Conservation (phyloP, 30 jellyfish, hydroid and myxozoan species). For the Calvadosia cruxmelitensis region DNA sequence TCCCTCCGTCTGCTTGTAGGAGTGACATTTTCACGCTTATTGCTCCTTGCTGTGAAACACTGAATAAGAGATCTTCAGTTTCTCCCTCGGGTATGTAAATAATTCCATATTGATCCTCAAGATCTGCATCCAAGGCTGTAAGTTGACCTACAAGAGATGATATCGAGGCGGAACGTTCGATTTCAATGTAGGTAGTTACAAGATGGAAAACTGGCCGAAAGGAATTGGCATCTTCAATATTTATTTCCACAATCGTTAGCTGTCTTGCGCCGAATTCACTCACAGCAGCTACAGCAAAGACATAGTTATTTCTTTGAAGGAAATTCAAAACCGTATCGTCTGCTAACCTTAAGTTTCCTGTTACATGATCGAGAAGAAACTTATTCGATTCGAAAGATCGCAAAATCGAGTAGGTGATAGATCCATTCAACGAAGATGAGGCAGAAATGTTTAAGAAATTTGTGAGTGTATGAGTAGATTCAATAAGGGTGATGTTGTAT, state of each 20-base stretch:
- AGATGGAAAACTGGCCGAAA: background rate
- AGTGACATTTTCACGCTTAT: background rate
- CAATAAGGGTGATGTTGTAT: background rate
- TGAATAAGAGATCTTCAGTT: background rate
- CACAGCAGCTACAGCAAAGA: background rate
- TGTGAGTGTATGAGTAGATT: background rate
- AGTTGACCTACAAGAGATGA: background rate
- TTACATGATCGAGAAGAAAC: background rate
- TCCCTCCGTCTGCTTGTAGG: background rate
- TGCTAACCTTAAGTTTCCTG: background rate
- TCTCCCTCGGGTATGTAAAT: background rate
- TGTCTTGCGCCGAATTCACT: background rate
- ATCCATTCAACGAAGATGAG: background rate
- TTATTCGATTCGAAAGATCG: background rate
- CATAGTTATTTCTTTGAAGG: background rate
- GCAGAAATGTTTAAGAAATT: background rate
- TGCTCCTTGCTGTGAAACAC: background rate
- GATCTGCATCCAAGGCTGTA: background rate
- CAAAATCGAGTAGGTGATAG: background rate
- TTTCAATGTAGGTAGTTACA: too few relatives aligned
- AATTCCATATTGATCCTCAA: background rate
- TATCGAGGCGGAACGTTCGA: background rate
- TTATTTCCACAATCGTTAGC: background rate
- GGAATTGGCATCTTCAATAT: background rate
- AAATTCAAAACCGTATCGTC: background rate